A percentile compares a stretch with the other conserved stretches of the same genome.
Conservation (phyloP, 2,888 invertebrate species). For the Erebia aethiops region DNA sequence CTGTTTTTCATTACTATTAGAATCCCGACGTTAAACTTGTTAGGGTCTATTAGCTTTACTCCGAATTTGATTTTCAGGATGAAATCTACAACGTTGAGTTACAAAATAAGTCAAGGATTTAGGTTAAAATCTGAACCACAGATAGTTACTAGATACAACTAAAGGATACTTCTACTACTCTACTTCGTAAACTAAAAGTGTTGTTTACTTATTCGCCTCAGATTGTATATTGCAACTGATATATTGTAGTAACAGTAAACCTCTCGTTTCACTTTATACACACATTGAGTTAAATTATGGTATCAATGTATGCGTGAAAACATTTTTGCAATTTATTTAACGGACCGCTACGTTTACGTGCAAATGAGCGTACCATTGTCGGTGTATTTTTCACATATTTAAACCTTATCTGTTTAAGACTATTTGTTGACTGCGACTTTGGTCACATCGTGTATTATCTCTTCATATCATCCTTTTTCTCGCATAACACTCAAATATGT, state of each 20-base stretch:
- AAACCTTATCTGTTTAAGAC: background rate
- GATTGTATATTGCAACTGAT: background rate
- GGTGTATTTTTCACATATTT: constrained; percentile 3
- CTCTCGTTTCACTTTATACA: background rate
- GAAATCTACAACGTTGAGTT: background rate
- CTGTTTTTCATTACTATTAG: background rate
- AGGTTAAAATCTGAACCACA: background rate
- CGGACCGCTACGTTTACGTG: background rate
- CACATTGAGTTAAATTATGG: background rate
- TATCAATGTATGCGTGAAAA: background rate
- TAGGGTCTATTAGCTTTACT: background rate
- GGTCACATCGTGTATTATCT: no score
- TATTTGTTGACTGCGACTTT: no score
- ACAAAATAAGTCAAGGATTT: background rate
- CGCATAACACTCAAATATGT: no score
- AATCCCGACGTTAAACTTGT: constrained; percentile 1
- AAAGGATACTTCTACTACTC: background rate
- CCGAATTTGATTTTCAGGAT: background rate
- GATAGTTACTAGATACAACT: no score
- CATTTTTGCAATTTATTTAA: constrained; percentile 4
- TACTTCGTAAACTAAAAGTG: background rate
- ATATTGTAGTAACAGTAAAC: background rate
- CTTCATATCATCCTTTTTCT: no score
- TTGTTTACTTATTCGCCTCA: background rate
- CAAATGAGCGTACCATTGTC: constrained; percentile 1